phyloP scores from a whole-genome alignment of 2,113 vertebrate species.

The Rhabdomys dilectus region DNA sequence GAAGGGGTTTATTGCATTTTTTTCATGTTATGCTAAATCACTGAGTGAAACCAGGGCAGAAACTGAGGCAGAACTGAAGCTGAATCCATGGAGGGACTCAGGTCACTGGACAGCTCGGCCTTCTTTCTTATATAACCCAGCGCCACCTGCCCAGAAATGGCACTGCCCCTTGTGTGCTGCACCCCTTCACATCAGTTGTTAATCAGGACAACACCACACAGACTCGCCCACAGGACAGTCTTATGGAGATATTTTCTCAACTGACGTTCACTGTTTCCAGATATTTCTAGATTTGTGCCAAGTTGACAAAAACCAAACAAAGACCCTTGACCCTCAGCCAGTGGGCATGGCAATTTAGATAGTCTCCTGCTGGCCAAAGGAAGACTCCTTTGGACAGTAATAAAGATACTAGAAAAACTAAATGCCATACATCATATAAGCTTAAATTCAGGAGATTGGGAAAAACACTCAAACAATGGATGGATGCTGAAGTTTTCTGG shows the following conservation, averaged over 20 bases:
- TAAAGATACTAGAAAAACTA: not conserved
- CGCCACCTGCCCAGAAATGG: not conserved
- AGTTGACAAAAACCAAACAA: not conserved
- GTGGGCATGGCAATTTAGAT: not conserved
- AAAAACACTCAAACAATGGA: not conserved
- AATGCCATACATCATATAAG: not conserved
- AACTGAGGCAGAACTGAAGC: not conserved
- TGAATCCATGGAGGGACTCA: not conserved
- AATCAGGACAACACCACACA: not conserved
- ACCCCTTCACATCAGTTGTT: not conserved
- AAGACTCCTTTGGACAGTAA: not conserved
- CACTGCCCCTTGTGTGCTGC: not conserved
- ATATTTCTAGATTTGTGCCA: not conserved
- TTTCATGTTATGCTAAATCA: not conserved
- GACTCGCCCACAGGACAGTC: not conserved
- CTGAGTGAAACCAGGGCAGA: not conserved
- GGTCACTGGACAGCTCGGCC: not conserved
- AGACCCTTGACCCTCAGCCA: not conserved
- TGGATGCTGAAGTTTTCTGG: not conserved
- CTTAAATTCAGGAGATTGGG: not conserved
- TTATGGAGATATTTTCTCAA: not conserved
- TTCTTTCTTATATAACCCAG: not conserved
- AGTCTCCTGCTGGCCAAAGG: not conserved
- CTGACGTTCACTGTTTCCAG: not conserved
- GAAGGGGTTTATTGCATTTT: not conserved